Evolutionary conservation across 1,140 invertebrate genomes (phyloP).

Genomic region (Caenorhabditis tropicalis): DNA sequence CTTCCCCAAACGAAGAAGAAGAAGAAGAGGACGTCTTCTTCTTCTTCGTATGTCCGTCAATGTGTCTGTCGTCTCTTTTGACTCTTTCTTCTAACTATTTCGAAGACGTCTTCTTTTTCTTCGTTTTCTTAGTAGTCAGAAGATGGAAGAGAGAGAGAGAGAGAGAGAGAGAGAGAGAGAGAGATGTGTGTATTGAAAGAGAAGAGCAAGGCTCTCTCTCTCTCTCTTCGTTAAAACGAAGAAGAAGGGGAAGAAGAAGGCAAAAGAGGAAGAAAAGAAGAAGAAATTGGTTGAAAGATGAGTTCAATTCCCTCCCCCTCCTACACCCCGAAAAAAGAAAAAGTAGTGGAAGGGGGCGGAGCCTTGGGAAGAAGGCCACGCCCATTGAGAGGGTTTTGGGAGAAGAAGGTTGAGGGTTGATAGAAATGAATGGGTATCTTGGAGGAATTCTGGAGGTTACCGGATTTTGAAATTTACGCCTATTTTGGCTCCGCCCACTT

Average conservation of each 20-base stretch:
- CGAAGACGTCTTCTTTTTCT: constrained; percentile 3
- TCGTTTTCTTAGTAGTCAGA: too few species aligned
- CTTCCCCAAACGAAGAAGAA: neutral
- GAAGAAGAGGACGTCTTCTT: neutral
- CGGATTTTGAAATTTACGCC: too few species aligned
- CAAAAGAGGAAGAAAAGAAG: too few species aligned
- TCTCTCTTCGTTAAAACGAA: constrained; percentile 22
- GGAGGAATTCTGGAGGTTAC: too few species aligned
- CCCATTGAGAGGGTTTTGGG: too few species aligned
- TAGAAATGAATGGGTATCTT: too few species aligned
- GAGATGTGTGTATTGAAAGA: too few species aligned
- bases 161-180: too few species aligned
- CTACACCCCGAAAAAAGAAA: neutral
- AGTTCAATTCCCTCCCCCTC: neutral
- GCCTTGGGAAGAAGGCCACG: neutral
- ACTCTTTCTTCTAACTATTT: constrained; percentile 20
- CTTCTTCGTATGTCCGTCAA: constrained; percentile 36
- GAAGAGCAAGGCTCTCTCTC: neutral
- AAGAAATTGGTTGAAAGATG: neutral
- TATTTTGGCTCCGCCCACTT: too few species aligned
- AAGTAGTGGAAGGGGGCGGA: neutral
- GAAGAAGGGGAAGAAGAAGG: neutral
- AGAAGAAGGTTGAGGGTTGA: too few species aligned
- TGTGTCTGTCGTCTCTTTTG: neutral
- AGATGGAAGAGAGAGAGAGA: too few species aligned